Conservation (phyloP, 2,797 vertebrate species). For the Peromyscus nudipes region DNA sequence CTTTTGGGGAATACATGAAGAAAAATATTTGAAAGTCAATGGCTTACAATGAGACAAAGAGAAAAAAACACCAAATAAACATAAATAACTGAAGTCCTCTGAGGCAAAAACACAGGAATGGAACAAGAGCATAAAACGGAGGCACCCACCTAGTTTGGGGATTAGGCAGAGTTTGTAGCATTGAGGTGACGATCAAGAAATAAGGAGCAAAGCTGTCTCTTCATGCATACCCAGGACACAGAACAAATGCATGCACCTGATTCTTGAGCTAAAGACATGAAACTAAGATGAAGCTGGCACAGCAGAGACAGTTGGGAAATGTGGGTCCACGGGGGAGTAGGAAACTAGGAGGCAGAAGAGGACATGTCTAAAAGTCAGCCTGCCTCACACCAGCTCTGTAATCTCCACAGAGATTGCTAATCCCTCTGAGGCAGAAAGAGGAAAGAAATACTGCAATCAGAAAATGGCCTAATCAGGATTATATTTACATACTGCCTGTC, state of each 20-base stretch:
- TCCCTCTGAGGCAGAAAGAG: not conserved
- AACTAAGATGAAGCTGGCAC: not conserved
- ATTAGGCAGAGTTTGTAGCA: not conserved
- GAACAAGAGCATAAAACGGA: not conserved
- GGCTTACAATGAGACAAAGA: not conserved
- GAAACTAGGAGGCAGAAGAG: not conserved
- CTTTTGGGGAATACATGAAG: not conserved
- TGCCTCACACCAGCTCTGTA: not conserved
- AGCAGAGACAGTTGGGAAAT: not conserved
- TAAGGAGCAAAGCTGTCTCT: not conserved
- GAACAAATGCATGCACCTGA: not conserved
- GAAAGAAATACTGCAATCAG: slow-evolving; percentile 30
- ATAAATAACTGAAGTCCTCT: slow-evolving; percentile 4
- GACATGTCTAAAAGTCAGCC: not conserved
- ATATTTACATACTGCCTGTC: slow-evolving; percentile 29
- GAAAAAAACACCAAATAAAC: slow-evolving; percentile 24
- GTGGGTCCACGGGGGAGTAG: not conserved
- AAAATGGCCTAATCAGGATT: slow-evolving; percentile 47
- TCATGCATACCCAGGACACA: not conserved
- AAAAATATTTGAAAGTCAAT: slow-evolving; percentile 17
- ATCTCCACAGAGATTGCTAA: not conserved
- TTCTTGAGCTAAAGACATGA: not conserved
- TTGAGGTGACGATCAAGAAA: not conserved
- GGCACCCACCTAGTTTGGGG: fast-evolving
- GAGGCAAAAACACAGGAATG: not conserved